Base-by-base conservation (phyloP, 2,113 vertebrate genomes). In the Vanacampus margaritifer region DNA sequence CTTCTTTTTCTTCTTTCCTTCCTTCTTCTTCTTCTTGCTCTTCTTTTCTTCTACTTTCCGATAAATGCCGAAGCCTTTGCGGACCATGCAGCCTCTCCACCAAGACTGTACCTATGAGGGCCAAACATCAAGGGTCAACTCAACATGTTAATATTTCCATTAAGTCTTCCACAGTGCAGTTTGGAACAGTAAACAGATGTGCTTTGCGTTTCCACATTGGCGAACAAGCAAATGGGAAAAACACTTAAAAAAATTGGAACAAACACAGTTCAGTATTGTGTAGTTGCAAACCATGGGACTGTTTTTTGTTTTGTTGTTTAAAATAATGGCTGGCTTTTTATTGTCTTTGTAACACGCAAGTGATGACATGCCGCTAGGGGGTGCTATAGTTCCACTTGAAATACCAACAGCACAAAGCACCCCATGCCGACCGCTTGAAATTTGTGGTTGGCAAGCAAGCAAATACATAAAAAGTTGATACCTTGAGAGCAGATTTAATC, bases 61-160 rank as follows among this genome's bases (percentile, higher is more conserved):
- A 26, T 71, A 83, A 58, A 32, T 23, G 1, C 74, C 64, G 1
- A 86, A 76, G 41, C 81, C 78, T 66, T 28, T 64, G 51, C 87
- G 81, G 41, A 84, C 79, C 71, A 80, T 85, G 73, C 78, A 81
- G 65, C 83, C 81, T 68, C 78, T 85, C 87, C 86, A 89, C 78
- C 83, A 89, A 26, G 84, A 78, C 69, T 89, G 86, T 8, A 89
- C 6, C 87, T 89, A 35, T 14, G n/a, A 64, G 3, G 63, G 23
- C 35, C 41, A 23, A 45, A 41, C 4, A 12, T 45, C 28, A n/a
- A 7, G 10, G 23, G 19, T 24, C n/a, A 62, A 23, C 59, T 41
- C 26, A 45, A 17, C 17, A 26, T 8, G 23, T 7, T 7, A 1
- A n/a, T 1, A 45, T 64, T 64, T 46, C 61, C 24, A 64, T 23